Evolutionary conservation across 2,888 invertebrate genomes (phyloP).

Genomic region (Pyrocoelia pectoralis): DNA sequence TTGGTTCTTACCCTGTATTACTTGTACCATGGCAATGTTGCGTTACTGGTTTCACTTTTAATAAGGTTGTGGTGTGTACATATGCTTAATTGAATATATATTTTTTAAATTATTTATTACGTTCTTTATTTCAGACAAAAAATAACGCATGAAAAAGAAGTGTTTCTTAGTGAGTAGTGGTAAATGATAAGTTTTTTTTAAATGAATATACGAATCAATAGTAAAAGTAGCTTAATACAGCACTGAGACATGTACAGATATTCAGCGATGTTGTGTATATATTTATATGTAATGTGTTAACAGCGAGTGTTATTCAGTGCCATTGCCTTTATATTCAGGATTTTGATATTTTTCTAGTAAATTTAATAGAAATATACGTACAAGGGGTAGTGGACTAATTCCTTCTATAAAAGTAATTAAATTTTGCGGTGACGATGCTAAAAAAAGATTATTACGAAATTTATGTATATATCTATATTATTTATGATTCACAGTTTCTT

Average conservation of each 20-base stretch:
- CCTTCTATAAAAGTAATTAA: neutral
- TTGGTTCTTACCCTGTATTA: no score
- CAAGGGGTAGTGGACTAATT: neutral
- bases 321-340: conserved; percentile 47
- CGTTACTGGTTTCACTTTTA: no score
- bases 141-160: neutral
- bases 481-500: conserved; percentile 15
- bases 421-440: neutral
- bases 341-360: conserved; percentile 53
- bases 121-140: neutral
- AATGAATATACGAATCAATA: conserved; percentile 16
- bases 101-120: no score
- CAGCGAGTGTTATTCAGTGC: conserved; percentile 36
- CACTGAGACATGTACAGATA: conserved; percentile 32
- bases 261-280: conserved; percentile 24
- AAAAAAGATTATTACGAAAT: neutral
- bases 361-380: conserved; percentile 10
- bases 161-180: neutral
- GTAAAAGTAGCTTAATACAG: conserved; percentile 18
- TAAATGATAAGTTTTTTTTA: conserved; percentile 9
- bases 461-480: conserved; percentile 20
- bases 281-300: conserved; percentile 15
- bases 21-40: no score
- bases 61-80: no score
- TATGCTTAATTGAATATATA: no score